Percentiles rank a stretch among this genome's conserved stretches.
phyloP scores from a whole-genome alignment of 2,888 invertebrate genomes.

The Lithosia quadra region DNA sequence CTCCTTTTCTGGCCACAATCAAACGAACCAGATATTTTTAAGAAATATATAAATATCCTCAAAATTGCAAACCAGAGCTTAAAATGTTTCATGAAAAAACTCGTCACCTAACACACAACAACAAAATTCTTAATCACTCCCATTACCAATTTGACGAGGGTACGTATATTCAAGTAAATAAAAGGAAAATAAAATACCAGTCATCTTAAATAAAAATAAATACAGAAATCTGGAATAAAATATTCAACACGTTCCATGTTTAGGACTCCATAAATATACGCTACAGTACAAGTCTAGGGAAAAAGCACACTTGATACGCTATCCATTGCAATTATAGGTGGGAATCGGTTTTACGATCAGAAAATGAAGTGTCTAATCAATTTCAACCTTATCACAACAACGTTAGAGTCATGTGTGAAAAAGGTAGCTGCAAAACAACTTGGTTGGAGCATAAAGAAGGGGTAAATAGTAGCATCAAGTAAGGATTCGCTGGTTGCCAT shows the following conservation, averaged over 20 bases:
- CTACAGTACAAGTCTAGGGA: constrained; percentile 55
- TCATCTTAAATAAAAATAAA: background rate
- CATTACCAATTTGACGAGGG: background rate
- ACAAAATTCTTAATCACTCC: background rate
- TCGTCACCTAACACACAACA: background rate
- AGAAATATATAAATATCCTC: background rate
- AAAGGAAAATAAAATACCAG: background rate
- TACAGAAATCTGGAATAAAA: constrained; percentile 38
- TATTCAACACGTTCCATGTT: constrained; percentile 46
- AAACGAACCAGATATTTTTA: background rate
- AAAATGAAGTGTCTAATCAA: constrained; percentile 17
- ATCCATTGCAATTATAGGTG: constrained; percentile 63
- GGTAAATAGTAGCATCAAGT: constrained; percentile 47
- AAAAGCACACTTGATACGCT: constrained; percentile 67
- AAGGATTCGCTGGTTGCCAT: constrained; percentile 51
- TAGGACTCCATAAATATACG: constrained; percentile 46
- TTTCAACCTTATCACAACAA: constrained; percentile 27
- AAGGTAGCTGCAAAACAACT: constrained; percentile 15
- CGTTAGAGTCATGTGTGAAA: constrained; percentile 10
- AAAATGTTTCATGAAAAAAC: background rate
- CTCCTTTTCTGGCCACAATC: background rate
- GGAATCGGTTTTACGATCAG: constrained; percentile 47
- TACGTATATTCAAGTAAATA: background rate
- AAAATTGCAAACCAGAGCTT: background rate
- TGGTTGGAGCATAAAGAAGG: constrained; percentile 36